phyloP scores from a whole-genome alignment of 1,140 invertebrate genomes.

The Heliothis subflexa region DNA sequence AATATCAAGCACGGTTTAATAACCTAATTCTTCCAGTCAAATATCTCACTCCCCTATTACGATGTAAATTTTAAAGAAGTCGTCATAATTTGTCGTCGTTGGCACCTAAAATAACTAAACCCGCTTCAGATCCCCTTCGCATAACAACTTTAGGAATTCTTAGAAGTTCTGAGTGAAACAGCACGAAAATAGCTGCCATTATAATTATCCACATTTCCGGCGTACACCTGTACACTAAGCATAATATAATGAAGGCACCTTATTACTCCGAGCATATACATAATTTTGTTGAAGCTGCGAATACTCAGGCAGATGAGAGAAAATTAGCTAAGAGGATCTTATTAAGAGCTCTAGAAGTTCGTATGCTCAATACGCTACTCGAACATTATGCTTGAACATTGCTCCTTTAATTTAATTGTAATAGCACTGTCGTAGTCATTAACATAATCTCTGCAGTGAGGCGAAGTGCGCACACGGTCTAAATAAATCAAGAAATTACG shows the following conservation, averaged over 20 bases:
- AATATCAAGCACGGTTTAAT: no score
- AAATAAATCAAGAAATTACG: background rate
- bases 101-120: conserved; percentile 19
- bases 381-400: background rate
- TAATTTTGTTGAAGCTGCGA: conserved; percentile 46
- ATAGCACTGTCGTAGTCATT: background rate
- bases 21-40: background rate
- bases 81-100: background rate
- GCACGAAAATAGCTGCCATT: conserved; percentile 17
- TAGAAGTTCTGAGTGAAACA: conserved; percentile 4
- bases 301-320: conserved; percentile 37
- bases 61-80: conserved; percentile 9
- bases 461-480: no score
- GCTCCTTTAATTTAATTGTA: background rate
- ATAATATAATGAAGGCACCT: conserved; percentile 43
- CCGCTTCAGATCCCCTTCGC: background rate
- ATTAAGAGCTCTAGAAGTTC: conserved; percentile 1
- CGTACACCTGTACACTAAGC: conserved; percentile 19
- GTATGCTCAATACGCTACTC: background rate
- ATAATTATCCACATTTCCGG: conserved; percentile 4
- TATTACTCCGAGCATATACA: conserved; percentile 33
- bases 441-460: no score
- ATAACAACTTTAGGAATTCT: conserved; percentile 30
- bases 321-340: conserved; percentile 48
- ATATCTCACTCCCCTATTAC: background rate